Evolutionary conservation across 2,113 vertebrate genomes (phyloP).

Genomic region (Brachionichthys hirsutus): DNA sequence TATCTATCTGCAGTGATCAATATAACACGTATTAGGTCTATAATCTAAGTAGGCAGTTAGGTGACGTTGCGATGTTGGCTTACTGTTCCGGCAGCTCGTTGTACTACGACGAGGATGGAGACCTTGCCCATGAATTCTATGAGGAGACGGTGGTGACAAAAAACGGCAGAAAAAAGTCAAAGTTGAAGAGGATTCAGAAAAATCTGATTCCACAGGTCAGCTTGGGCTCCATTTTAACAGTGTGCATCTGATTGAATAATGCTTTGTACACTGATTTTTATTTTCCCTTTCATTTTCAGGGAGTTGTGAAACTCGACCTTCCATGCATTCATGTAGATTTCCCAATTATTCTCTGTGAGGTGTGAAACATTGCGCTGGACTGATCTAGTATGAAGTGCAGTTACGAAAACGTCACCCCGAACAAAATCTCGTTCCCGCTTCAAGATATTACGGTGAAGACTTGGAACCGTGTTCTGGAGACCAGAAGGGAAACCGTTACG

Average conservation of each 20-base stretch:
- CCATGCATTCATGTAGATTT: slow-evolving; percentile 97
- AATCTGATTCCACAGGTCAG: slow-evolving; percentile 98
- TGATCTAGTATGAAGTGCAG: slow-evolving; percentile 21
- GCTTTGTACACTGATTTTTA: background rate
- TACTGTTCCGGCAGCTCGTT: slow-evolving; percentile 83
- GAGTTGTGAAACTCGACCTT: slow-evolving; percentile 90
- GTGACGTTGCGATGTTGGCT: background rate
- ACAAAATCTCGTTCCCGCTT: slow-evolving; percentile 15
- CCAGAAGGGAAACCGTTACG: slow-evolving; percentile 16
- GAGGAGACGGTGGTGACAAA: slow-evolving; percentile 96
- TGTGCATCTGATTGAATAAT: background rate
- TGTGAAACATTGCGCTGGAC: slow-evolving; percentile 77
- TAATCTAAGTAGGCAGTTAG: background rate
- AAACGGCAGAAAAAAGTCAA: slow-evolving; percentile 93
- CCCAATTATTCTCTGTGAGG: slow-evolving; percentile 94
- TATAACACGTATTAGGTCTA: background rate
- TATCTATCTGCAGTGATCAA: background rate
- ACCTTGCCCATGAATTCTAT: slow-evolving; percentile 97
- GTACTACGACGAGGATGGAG: slow-evolving; percentile 96
- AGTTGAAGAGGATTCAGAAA: slow-evolving; percentile 95
- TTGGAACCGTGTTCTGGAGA: slow-evolving; percentile 5
- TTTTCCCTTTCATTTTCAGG: slow-evolving; percentile 73
- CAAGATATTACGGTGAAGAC: background rate
- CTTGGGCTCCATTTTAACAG: background rate
- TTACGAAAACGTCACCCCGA: slow-evolving; percentile 20